These are phyloP conservation scores for Phrynosoma blainvillii DNA, from an alignment of 2,113 vertebrate genomes.

Conservation along the genomic window DNA sequence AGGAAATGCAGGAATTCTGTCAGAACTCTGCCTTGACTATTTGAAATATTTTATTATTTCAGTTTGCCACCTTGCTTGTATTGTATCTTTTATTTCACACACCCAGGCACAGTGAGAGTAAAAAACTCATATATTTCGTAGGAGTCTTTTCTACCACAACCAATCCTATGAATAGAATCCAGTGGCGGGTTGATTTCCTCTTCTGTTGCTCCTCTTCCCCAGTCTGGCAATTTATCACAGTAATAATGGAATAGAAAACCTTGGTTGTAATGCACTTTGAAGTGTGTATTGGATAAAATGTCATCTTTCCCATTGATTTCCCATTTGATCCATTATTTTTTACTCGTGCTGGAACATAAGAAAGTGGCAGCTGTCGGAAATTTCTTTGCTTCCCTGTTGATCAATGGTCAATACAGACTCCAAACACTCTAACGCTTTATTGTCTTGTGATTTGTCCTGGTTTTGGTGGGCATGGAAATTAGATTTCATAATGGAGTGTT, in stretches of 20 bases:
- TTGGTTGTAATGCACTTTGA: constrained; percentile 60
- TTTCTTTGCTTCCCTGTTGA: constrained; percentile 59
- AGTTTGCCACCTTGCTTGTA: constrained; percentile 49
- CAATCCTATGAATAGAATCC: constrained; percentile 40
- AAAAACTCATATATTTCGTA: constrained; percentile 54
- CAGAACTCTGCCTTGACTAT: constrained; percentile 50
- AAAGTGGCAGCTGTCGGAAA: constrained; percentile 66
- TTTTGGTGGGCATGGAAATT: background rate
- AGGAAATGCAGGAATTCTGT: constrained; percentile 43
- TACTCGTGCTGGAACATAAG: constrained; percentile 67
- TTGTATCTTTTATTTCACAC: constrained; percentile 67
- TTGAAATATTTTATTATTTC: constrained; percentile 38
- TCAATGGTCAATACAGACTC: constrained; percentile 64
- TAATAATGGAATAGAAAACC: constrained; percentile 57
- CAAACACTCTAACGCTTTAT: background rate
- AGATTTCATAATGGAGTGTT: background rate
- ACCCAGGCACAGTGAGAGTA: background rate
- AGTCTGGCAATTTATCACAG: constrained; percentile 60
- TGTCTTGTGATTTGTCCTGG: background rate
- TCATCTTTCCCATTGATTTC: constrained; percentile 70
- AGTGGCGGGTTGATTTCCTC: constrained; percentile 23
- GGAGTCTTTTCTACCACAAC: constrained; percentile 46
- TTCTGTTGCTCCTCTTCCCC: constrained; percentile 49
- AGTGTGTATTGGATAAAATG: constrained; percentile 63
- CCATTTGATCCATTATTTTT: constrained; percentile 68